Conservation (phyloP, 1,140 invertebrate species). For the Drosophila orena region DNA sequence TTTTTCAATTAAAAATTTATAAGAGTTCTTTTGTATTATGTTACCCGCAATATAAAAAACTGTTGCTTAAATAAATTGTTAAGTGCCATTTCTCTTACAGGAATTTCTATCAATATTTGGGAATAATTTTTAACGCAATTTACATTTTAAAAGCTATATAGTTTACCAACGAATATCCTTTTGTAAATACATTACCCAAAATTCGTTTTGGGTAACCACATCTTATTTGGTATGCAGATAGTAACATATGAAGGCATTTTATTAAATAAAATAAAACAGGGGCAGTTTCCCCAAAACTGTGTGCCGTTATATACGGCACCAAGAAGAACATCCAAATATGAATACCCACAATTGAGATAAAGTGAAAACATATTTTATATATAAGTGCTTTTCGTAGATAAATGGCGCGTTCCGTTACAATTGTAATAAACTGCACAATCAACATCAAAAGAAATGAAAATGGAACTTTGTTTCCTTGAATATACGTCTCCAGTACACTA, state of each 20-base stretch:
- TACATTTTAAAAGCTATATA: slow-evolving; percentile 96
- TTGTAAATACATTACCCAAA: slow-evolving; percentile 97
- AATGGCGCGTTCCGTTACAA: slow-evolving; percentile 97
- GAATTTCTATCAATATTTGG: not conserved
- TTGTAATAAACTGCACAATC: slow-evolving; percentile 95
- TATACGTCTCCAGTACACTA: slow-evolving; percentile 90
- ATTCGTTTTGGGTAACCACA: slow-evolving; percentile 97
- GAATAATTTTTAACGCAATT: slow-evolving; percentile 22
- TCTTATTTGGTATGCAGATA: slow-evolving; percentile 97
- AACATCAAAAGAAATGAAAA: slow-evolving; percentile 98
- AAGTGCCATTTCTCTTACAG: too few species aligned
- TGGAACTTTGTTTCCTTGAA: slow-evolving; percentile 97
- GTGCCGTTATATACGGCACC: slow-evolving; percentile 95
- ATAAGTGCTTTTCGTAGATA: slow-evolving; percentile 97
- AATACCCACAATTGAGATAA: slow-evolving; percentile 94
- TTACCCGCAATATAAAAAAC: too few species aligned
- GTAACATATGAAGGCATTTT: slow-evolving; percentile 96
- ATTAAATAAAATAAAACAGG: slow-evolving; percentile 98
- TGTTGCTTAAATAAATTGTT: too few species aligned
- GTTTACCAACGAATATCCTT: slow-evolving; percentile 96
- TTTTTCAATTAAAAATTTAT: too few species aligned
- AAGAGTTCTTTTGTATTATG: too few species aligned
- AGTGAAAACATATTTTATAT: slow-evolving; percentile 96
- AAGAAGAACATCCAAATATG: slow-evolving; percentile 99
- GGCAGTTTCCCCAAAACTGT: slow-evolving; percentile 93